These are phyloP conservation scores for Meiosimyza decipiens DNA, from an alignment of 2,888 invertebrate species.

Conservation along the genomic window DNA sequence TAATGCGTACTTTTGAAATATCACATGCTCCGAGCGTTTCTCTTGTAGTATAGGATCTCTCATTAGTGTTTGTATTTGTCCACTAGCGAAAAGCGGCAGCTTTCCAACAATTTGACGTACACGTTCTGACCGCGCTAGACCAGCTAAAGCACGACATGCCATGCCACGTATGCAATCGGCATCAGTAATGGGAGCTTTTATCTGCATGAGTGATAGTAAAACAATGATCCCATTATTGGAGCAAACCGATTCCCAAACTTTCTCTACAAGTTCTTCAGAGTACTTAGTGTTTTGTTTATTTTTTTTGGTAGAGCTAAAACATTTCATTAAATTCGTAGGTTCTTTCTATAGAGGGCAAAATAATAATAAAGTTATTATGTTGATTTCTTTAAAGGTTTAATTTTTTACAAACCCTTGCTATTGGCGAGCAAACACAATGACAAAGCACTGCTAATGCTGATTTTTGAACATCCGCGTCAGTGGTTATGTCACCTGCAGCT, in stretches of 20 bases:
- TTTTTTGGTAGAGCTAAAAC: conserved; percentile 55
- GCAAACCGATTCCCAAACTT: conserved; percentile 94
- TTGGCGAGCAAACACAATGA: conserved; percentile 94
- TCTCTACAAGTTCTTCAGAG: conserved; percentile 88
- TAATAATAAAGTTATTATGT: not conserved
- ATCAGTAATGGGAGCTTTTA: conserved; percentile 95
- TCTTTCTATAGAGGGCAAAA: conserved; percentile 48
- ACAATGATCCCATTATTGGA: conserved; percentile 98
- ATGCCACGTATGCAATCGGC: conserved; percentile 94
- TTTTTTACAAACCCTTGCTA: conserved; percentile 73
- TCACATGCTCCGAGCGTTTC: conserved; percentile 93
- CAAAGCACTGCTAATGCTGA: conserved; percentile 90
- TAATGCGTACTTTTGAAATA: conserved; percentile 93
- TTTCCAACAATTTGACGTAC: conserved; percentile 95
- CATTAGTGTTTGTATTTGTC: conserved; percentile 94
- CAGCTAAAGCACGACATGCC: conserved; percentile 92
- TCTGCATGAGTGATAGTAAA: conserved; percentile 86
- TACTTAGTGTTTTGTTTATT: conserved; percentile 72
- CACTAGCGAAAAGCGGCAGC: conserved; percentile 91
- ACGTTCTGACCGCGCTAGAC: conserved; percentile 92
- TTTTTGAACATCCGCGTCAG: conserved; percentile 92
- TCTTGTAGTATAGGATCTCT: conserved; percentile 97
- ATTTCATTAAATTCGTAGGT: conserved; percentile 52
- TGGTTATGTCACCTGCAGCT: conserved; percentile 90
- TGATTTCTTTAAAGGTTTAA: not conserved